Percentiles rank a stretch among this genome's conserved stretches.
These are phyloP conservation scores for Pica pica DNA, from an alignment of 2,113 vertebrate genomes.

Conservation along the genomic window DNA sequence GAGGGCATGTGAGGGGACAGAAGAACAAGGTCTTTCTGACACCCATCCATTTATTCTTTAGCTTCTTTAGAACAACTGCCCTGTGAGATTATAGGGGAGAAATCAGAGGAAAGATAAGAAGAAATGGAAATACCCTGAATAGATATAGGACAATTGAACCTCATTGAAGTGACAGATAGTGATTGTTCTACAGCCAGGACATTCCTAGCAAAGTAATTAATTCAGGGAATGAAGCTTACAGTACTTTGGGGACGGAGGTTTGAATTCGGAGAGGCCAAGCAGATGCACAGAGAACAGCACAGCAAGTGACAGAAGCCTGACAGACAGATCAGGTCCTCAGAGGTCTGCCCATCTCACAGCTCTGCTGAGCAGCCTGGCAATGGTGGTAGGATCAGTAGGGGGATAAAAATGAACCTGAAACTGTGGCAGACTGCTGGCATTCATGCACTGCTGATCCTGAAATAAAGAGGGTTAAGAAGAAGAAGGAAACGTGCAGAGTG, in stretches of 20 bases:
- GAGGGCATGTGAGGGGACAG: not conserved
- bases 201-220: not conserved
- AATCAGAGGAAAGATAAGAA: not conserved
- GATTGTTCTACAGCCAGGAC: not conserved
- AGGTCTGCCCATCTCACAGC: not conserved
- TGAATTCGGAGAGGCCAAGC: not conserved
- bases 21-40: not conserved
- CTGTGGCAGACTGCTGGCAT: conserved; percentile 15
- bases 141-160: not conserved
- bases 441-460: not conserved
- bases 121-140: not conserved
- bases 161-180: not conserved
- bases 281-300: not conserved
- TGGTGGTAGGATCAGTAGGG: not conserved
- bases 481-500: not conserved
- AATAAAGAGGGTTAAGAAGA: conserved; percentile 28
- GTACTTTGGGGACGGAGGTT: not conserved
- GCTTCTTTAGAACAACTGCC: not conserved
- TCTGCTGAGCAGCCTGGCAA: not conserved
- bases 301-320: not conserved
- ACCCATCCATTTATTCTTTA: not conserved
- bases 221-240: not conserved
- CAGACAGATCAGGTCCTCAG: conserved; percentile 7
- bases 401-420: conserved; percentile 11
- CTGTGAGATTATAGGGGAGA: not conserved